Evolutionary conservation across 2,113 vertebrate species (phyloP).

Genomic region (Sterna hirundo): DNA sequence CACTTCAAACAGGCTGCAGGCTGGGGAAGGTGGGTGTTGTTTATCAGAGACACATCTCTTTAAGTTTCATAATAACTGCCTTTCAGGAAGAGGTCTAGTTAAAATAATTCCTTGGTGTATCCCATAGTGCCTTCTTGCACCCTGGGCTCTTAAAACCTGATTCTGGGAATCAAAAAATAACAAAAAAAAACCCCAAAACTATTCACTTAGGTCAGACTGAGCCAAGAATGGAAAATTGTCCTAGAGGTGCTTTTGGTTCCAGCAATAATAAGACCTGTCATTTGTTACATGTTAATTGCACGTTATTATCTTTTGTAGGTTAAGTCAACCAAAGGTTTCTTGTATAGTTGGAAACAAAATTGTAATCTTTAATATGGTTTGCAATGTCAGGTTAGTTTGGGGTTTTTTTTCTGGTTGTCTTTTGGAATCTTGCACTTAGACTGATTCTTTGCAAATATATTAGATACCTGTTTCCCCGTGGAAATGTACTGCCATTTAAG

Average conservation of each 20-base stretch:
- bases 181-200: not conserved
- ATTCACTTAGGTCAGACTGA: not conserved
- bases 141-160: conserved; percentile 12
- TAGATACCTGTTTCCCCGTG: not conserved
- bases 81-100: conserved; percentile 62
- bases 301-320: conserved; percentile 29
- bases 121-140: conserved; percentile 22
- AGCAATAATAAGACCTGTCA: conserved; percentile 35
- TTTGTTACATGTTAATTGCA: conserved; percentile 54
- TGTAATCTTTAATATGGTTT: not conserved
- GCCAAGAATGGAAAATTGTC: conserved; percentile 10
- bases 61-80: conserved; percentile 38
- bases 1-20: conserved; percentile 67
- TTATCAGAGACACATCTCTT: conserved; percentile 71
- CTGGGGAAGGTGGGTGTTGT: conserved; percentile 58
- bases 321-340: conserved; percentile 12
- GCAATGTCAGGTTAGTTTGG: not conserved
- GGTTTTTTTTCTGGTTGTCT: not conserved
- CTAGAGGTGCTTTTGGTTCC: conserved; percentile 36
- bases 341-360: not conserved
- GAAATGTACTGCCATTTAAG: not conserved
- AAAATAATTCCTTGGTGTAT: conserved; percentile 33
- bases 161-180: not conserved
- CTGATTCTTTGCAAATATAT: not conserved
- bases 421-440: not conserved